phyloP scores from a whole-genome alignment of 35 echinoderm and acorn worm genomes.

The Patiria miniata region DNA sequence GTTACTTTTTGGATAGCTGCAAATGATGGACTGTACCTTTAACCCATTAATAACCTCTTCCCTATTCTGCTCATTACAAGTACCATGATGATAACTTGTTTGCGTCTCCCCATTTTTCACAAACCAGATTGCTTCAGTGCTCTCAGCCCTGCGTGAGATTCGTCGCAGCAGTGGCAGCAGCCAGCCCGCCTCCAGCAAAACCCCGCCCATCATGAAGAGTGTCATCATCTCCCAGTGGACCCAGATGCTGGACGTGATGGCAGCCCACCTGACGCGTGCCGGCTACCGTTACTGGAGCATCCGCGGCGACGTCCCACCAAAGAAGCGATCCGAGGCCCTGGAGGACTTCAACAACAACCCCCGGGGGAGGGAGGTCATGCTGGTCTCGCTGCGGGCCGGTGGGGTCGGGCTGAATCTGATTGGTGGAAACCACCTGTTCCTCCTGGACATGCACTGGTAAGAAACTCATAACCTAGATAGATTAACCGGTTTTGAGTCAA shows the following conservation, averaged over 20 bases:
- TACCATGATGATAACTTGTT: no score
- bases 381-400: conserved; percentile 87
- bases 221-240: conserved; percentile 98
- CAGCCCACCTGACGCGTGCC: conserved; percentile 52
- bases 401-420: conserved; percentile 93
- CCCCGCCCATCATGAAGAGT: conserved; percentile 73
- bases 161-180: background rate
- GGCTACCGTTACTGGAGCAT: conserved; percentile 72
- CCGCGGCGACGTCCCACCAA: conserved; percentile 74
- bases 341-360: conserved; percentile 93
- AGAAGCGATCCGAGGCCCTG: conserved; percentile 79
- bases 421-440: conserved; percentile 93
- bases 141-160: conserved; percentile 53
- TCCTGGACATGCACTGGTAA: conserved; percentile 98
- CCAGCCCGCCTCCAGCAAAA: background rate
- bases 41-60: no score
- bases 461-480: background rate
- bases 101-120: no score
- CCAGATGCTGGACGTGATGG: conserved; percentile 89
- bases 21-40: no score
- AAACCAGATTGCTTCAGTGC: conserved; percentile 74
- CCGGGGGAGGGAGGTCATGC: conserved; percentile 73
- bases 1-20: no score
- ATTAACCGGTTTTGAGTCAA: no score
- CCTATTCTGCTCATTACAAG: no score